Percentiles rank a stretch among this genome's conserved stretches.
Evolutionary conservation across 2,888 invertebrate species (phyloP).

Genomic region (Erebia epiphron): DNA sequence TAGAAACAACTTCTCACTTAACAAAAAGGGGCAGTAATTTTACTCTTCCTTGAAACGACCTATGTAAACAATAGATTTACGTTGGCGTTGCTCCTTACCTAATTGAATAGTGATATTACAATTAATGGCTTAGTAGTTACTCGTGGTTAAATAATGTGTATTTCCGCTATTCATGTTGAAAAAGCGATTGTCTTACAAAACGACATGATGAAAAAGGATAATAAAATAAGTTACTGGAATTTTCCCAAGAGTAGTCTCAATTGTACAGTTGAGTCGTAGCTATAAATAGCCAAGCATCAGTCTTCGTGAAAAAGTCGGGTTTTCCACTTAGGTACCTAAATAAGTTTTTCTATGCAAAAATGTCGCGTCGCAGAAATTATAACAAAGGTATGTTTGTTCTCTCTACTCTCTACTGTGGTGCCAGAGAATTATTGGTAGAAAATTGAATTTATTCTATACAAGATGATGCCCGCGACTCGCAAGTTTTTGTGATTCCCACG

Average conservation of each 20-base stretch:
- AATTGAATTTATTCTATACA: not conserved
- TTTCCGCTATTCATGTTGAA: not conserved
- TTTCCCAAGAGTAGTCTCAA: constrained; percentile 7
- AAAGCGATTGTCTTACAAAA: constrained; percentile 18
- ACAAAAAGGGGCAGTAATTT: not conserved
- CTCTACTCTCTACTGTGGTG: not conserved
- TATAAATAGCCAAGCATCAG: constrained; percentile 19
- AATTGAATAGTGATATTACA: not conserved
- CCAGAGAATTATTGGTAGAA: not conserved
- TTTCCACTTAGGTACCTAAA: not conserved
- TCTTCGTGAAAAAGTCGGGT: constrained; percentile 15
- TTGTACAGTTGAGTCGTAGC: constrained; percentile 16
- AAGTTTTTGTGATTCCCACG: too few relatives aligned
- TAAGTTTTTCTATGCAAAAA: constrained; percentile 11
- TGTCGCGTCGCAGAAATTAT: not conserved
- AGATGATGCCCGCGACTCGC: too few relatives aligned
- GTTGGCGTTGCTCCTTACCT: not conserved
- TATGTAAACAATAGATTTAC: not conserved
- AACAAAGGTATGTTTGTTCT: not conserved
- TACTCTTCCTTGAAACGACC: not conserved
- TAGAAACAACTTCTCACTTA: not conserved
- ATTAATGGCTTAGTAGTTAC: not conserved
- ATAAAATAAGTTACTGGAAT: constrained; percentile 22
- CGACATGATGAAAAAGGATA: constrained; percentile 6
- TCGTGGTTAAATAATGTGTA: not conserved